phyloP scores from a whole-genome alignment of 1,140 invertebrate species.

The Neodiprion virginianus region DNA sequence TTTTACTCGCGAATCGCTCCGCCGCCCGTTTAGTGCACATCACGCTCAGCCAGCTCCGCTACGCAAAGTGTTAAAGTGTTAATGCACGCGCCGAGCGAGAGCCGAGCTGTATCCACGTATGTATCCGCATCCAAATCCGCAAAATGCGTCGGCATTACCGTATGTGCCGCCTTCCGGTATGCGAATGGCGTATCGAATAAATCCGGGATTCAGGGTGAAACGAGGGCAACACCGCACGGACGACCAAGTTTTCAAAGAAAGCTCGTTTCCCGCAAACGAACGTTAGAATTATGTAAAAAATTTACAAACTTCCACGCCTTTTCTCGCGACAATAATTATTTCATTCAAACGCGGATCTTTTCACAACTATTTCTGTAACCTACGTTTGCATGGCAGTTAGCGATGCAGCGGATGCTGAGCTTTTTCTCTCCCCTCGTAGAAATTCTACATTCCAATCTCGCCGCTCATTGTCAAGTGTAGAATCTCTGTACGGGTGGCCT shows the following conservation, averaged over 20 bases:
- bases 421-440: no score
- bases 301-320: no score
- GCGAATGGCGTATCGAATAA: background rate
- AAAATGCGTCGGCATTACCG: background rate
- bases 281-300: no score
- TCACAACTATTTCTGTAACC: no score
- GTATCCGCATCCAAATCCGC: background rate
- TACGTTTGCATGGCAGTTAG: no score
- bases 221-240: background rate
- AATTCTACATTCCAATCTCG: no score
- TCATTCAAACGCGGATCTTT: no score
- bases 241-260: background rate
- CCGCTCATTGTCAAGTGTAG: no score
- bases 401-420: no score
- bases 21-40: background rate
- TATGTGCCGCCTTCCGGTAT: background rate
- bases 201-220: background rate
- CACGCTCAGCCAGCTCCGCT: background rate
- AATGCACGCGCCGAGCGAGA: background rate
- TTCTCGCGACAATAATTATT: no score
- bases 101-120: background rate
- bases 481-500: no score
- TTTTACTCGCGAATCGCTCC: background rate
- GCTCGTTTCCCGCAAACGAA: background rate
- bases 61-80: background rate